These are phyloP conservation scores for Drosophila tani DNA, from an alignment of 1,140 invertebrate genomes.

Conservation along the genomic window DNA sequence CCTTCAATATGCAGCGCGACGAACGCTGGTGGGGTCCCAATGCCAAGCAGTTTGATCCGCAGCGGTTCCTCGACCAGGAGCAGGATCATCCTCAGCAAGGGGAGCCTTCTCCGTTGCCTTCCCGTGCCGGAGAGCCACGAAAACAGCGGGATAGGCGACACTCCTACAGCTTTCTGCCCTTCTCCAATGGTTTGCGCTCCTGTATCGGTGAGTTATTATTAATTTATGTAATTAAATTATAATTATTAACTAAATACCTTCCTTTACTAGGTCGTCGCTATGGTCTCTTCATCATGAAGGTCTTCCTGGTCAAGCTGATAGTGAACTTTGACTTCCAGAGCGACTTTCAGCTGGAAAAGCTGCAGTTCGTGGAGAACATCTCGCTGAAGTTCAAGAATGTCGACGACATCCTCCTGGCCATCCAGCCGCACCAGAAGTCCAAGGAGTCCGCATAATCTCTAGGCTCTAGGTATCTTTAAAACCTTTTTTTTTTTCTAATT, in stretches of 20 bases:
- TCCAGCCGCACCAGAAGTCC: constrained; percentile 41
- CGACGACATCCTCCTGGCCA: constrained; percentile 66
- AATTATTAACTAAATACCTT: background rate
- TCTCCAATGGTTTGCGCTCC: constrained; percentile 90
- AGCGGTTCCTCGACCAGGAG: constrained; percentile 88
- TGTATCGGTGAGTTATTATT: constrained; percentile 86
- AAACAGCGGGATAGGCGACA: constrained; percentile 76
- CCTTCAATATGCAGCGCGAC: constrained; percentile 81
- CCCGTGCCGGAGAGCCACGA: background rate
- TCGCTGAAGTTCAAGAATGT: constrained; percentile 77
- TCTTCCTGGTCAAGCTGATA: constrained; percentile 75
- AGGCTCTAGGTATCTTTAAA: background rate
- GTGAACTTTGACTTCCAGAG: constrained; percentile 66
- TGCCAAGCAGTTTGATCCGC: constrained; percentile 90
- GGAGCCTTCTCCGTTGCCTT: background rate
- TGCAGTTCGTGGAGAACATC: constrained; percentile 76
- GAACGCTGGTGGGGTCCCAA: constrained; percentile 85
- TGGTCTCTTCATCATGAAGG: constrained; percentile 75
- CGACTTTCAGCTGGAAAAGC: constrained; percentile 54
- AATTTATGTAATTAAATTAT: background rate
- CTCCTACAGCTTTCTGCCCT: constrained; percentile 90
- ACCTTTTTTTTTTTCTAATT: constrained; percentile 10
- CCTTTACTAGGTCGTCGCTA: constrained; percentile 63
- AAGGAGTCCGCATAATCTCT: constrained; percentile 8
- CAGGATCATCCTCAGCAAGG: constrained; percentile 5